Evolutionary conservation across 2,797 vertebrate genomes (phyloP), one percentile per base, ranked within the genome.

Genomic region (Leucoraja ocellata): DNA sequence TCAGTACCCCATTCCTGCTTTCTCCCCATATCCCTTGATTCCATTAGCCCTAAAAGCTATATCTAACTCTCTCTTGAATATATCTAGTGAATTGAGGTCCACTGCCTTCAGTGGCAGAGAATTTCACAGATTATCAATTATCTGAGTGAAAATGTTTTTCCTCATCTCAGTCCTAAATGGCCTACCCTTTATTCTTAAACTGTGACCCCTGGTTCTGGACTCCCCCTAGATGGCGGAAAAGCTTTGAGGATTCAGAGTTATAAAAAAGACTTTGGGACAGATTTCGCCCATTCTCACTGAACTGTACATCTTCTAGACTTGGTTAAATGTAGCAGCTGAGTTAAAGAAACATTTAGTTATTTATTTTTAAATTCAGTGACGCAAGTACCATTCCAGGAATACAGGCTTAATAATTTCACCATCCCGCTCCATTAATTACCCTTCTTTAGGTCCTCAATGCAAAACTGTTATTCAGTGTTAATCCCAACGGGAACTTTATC

Each of bases 401-500:
- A 68, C 63, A 23, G 18, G 63, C 46, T 68, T 88, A 65, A 88
- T 88, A 8, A 88, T 36, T 68, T 79, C 16, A 79, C 78, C 84
- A 88, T 28, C 63, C 8, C 61, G 28, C n/a, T 88, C 61, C 4
- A 32, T 65, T 63, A 88, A 68, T 88, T 88, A 36, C 16, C 61
- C 65, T 68, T 13, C 32, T 88, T 88, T 68, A 88, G 84, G n/a
- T 36, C 84, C n/a, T 36, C 61, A 88, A 36, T 88, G 63, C n/a
- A 32, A 36, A 88, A 65, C 63, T 18, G 36, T 68, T 88, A 68
- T 88, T 63, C 16, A 36, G n/a, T 68, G 61, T 68, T 88, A 32
- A 88, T 88, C 84, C n/a, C 61, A 21, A 32, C 84, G 68, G 63
- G 63, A 10, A 63, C 61, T 88, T 88, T 88, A 88, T 32, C 84